phyloP scores from a whole-genome alignment of 2,888 invertebrate genomes.

The Orchestes rusci region DNA sequence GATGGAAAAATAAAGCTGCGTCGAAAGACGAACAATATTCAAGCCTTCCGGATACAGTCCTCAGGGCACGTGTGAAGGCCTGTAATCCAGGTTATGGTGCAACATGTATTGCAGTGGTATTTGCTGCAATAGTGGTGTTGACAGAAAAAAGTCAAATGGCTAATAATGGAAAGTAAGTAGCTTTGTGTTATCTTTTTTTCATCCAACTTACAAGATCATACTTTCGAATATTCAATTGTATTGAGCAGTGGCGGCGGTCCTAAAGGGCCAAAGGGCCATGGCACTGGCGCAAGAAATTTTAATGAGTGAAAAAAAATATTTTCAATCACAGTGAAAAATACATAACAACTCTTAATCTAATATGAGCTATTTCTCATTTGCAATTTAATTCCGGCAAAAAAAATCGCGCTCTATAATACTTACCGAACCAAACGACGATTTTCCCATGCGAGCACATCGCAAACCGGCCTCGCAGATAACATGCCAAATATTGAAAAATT shows the following conservation, averaged over 20 bases:
- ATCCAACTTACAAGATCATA: not conserved
- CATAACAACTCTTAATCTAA: too few relatives aligned
- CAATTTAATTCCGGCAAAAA: too few relatives aligned
- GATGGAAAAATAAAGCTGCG: slow-evolving; percentile 63
- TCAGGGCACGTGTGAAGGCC: slow-evolving; percentile 60
- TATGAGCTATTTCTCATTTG: too few relatives aligned
- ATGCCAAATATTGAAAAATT: too few relatives aligned
- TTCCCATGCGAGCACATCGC: too few relatives aligned
- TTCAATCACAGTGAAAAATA: too few relatives aligned
- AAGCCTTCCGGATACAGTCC: slow-evolving; percentile 50
- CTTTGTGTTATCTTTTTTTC: too few relatives aligned
- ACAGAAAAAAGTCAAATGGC: slow-evolving; percentile 73
- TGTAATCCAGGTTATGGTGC: slow-evolving; percentile 76
- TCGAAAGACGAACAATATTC: slow-evolving; percentile 52
- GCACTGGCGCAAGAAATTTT: not conserved
- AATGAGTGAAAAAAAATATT: too few relatives aligned
- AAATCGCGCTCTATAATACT: too few relatives aligned
- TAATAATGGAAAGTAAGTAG: slow-evolving; percentile 38
- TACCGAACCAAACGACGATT: too few relatives aligned
- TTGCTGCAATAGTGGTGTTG: slow-evolving; percentile 67
- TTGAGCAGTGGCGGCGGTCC: too few relatives aligned
- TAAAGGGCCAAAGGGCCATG: not conserved
- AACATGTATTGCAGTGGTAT: slow-evolving; percentile 66
- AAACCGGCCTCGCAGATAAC: too few relatives aligned
- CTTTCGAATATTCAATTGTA: not conserved